Conservation (phyloP, 1,140 invertebrate species). For the Trichonephila clavipes region DNA sequence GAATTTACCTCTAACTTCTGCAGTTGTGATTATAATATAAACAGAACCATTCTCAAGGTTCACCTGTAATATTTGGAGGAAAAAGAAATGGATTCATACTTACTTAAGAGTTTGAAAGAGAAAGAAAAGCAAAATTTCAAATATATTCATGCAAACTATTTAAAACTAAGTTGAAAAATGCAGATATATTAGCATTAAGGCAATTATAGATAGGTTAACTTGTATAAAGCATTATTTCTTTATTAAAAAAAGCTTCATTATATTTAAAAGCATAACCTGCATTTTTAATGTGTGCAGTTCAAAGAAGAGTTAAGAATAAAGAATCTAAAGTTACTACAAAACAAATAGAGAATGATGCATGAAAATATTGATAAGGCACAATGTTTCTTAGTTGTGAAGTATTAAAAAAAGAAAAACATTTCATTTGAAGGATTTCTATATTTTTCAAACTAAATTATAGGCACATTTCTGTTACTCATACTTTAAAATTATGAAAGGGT, state of each 20-base stretch:
- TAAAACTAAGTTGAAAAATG: not conserved
- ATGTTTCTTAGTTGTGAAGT: not conserved
- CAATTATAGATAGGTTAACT: not conserved
- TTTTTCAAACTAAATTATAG: no score
- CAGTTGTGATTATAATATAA: constrained; percentile 61
- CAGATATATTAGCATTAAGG: not conserved
- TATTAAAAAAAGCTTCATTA: not conserved
- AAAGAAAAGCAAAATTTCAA: constrained; percentile 35
- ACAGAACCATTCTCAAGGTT: constrained; percentile 74
- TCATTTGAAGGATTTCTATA: no score
- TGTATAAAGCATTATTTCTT: not conserved
- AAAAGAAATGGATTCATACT: constrained; percentile 50
- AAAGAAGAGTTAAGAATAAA: not conserved
- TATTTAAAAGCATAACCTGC: not conserved
- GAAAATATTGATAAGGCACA: constrained; percentile 2
- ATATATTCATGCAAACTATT: constrained; percentile 8
- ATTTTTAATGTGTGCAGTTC: not conserved
- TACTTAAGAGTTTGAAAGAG: constrained; percentile 47
- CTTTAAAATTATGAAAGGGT: no score
- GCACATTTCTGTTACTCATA: no score
- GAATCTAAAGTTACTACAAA: constrained; percentile 16
- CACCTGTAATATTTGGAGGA: constrained; percentile 70
- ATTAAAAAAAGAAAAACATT: not conserved
- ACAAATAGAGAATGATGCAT: not conserved
- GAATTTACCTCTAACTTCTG: constrained; percentile 65